Evolutionary conservation across 2,797 vertebrate genomes (phyloP).

Genomic region (Pseudomugil tenellus): DNA sequence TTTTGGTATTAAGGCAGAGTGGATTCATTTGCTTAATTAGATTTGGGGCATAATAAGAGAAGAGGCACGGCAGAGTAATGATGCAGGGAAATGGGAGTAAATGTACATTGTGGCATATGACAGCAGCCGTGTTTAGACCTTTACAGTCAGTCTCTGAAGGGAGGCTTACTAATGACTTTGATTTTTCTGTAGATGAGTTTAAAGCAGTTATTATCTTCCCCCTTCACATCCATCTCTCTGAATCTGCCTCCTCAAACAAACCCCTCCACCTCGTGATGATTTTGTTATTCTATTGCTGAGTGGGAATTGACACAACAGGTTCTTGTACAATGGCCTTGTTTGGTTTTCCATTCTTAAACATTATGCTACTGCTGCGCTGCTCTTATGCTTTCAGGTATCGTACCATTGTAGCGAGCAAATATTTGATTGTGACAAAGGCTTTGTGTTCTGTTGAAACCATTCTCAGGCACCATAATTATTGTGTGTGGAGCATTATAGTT

Average conservation of each 20-base stretch:
- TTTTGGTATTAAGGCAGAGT: constrained; percentile 54
- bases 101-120: constrained; percentile 47
- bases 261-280: constrained; percentile 21
- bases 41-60: constrained; percentile 50
- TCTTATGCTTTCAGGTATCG: constrained; percentile 23
- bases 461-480: constrained; percentile 12
- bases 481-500: constrained; percentile 17
- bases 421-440: constrained; percentile 58
- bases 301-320: constrained; percentile 22
- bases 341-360: constrained; percentile 59
- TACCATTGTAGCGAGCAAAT: constrained; percentile 56
- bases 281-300: constrained; percentile 12
- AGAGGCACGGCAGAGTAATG: constrained; percentile 59
- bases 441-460: constrained; percentile 34
- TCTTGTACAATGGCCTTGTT: constrained; percentile 53
- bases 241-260: constrained; percentile 45
- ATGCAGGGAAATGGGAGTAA: constrained; percentile 56
- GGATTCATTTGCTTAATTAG: constrained; percentile 65
- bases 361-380: constrained; percentile 28
- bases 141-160: constrained; percentile 38
- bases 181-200: constrained; percentile 58
- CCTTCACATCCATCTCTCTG: not conserved
- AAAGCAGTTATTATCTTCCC: constrained; percentile 38
- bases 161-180: constrained; percentile 62
- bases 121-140: constrained; percentile 60